Base-by-base conservation (phyloP, 2,888 invertebrate species). In the Habroteleia sp. region DNA sequence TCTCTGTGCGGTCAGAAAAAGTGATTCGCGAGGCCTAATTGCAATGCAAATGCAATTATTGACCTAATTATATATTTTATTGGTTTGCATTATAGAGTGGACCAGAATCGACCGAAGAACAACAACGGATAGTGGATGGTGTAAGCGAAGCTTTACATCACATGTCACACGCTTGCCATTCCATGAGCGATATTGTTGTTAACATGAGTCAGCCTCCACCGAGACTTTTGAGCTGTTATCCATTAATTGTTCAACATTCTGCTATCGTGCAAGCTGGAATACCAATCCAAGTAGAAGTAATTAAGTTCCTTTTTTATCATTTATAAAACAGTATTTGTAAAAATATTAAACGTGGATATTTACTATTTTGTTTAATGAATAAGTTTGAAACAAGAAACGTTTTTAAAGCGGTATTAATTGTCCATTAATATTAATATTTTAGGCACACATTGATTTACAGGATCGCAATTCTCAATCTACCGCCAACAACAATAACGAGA, bases 151-250 rank as follows among this genome's bases (percentile, higher is more conserved):
- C 94, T 14, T 90, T 97, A 83, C 98, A 98, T 86, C 94, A 93
- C 78, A 90, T 97, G 80, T 93, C 96, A 1, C 98, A 98, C 84
- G 94, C 95, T 0, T 95, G 95, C 88, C 98, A 98, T 85, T 93
- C 95, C 0, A 90, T 96, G 41, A 97, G 97, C 82, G 97, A 98
- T 85, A 91, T 97, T 42, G 93, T 93, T 87, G 91, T 95, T 41
- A 92, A 95, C 82, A 91, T 94, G 74, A 90, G 91, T 20, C 91
- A 91, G 77, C 89, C 91, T 2, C 92, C 94, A 2, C 95, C 95
- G 0, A 90, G 96, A 66, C 91, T 91, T 69, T 89, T 96, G 33
- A 90, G 92, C 48, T 94, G 94, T 81, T 91, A 93, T 27, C 93
- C 94, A n/a, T 92, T 93, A 75, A 88, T 94, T 23, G 92, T 94